Evolutionary conservation across 2,797 vertebrate genomes (phyloP).

Genomic region (Leontopithecus rosalia): DNA sequence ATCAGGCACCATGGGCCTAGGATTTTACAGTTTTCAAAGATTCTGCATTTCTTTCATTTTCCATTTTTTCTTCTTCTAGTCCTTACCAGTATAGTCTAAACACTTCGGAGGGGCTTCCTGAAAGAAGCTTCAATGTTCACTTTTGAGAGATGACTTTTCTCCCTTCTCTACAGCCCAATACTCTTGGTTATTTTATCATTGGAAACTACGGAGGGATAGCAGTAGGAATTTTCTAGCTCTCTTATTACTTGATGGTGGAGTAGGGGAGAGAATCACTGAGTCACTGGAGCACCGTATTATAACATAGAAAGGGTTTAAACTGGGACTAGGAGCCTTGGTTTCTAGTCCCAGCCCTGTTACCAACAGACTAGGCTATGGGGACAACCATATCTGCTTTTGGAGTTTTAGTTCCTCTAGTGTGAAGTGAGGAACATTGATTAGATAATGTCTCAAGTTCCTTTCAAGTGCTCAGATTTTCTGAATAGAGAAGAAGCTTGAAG

Average conservation of each 20-base stretch:
- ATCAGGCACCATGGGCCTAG: fast-evolving
- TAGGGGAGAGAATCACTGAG: not conserved
- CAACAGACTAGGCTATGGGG: not conserved
- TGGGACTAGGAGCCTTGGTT: not conserved
- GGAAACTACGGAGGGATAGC: not conserved
- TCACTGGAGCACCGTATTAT: not conserved
- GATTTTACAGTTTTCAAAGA: not conserved
- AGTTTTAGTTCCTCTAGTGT: not conserved
- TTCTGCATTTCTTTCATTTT: not conserved
- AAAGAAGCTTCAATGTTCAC: not conserved
- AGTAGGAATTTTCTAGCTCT: not conserved
- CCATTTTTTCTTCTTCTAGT: not conserved
- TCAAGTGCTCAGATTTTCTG: not conserved
- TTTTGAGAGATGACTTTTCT: not conserved
- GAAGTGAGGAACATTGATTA: not conserved
- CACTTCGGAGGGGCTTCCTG: not conserved
- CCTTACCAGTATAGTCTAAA: not conserved
- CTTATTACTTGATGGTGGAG: not conserved
- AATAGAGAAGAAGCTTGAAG: not conserved
- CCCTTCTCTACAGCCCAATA: not conserved
- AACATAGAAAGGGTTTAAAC: not conserved
- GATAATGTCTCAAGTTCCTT: not conserved
- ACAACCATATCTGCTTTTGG: not conserved
- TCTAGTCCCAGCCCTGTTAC: not conserved
- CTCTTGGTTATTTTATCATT: not conserved